These are phyloP conservation scores for Oreortyx pictus DNA, from an alignment of 2,797 vertebrate species.

Conservation along the genomic window DNA sequence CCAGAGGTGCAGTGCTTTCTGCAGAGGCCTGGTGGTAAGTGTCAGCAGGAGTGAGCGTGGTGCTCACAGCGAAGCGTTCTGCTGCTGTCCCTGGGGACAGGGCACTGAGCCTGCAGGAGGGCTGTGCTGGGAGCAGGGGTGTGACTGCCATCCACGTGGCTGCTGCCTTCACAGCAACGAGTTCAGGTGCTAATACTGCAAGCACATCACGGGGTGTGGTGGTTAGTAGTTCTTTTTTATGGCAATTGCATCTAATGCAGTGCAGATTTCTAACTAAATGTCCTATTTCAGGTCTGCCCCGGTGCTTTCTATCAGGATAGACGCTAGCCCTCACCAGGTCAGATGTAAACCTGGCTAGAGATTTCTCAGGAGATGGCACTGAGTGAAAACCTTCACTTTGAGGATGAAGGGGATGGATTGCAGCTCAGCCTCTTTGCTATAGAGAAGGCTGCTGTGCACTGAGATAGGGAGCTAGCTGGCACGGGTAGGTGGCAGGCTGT, in stretches of 20 bases:
- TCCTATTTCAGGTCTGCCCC: not conserved
- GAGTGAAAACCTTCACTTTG: not conserved
- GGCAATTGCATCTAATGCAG: not conserved
- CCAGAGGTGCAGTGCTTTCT: slow-evolving; percentile 1
- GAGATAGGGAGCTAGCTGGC: slow-evolving; percentile 29
- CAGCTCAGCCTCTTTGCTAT: not conserved
- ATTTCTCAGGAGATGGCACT: not conserved
- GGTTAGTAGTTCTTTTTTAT: not conserved
- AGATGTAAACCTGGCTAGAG: not conserved
- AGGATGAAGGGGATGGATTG: accelerated
- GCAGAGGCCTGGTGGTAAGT: slow-evolving; percentile 28
- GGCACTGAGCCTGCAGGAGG: not conserved
- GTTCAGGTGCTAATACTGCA: not conserved
- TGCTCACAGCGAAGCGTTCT: not conserved
- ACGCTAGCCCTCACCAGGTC: not conserved
- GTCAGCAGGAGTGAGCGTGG: not conserved
- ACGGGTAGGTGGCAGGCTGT: not conserved
- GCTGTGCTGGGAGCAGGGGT: not conserved
- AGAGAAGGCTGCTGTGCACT: not conserved
- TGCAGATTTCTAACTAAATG: not conserved
- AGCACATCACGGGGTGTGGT: not conserved
- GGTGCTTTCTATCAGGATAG: not conserved
- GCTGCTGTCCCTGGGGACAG: not conserved
- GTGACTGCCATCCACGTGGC: not conserved
- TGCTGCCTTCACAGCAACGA: not conserved